A percentile compares a stretch with the other conserved stretches of the same genome.
Conservation (phyloP, 2,797 vertebrate genomes). For the Phrynocephalus vlangalii region DNA sequence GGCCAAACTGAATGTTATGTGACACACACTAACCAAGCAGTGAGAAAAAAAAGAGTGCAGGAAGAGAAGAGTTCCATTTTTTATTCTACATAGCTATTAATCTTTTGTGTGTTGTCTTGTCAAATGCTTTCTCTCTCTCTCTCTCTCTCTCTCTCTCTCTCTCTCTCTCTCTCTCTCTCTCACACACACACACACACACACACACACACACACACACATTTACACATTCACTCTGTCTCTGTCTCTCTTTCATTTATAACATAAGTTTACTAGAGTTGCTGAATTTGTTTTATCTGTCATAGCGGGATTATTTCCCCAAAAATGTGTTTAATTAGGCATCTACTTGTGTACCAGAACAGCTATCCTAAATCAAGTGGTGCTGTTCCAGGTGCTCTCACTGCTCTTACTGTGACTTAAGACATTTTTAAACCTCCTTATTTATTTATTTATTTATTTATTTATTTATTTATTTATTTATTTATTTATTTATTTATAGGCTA, state of each 20-base stretch:
- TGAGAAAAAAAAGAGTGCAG: neutral
- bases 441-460: too few species aligned
- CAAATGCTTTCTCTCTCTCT: neutral
- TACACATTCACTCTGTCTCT: neutral
- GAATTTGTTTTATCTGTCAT: conserved; percentile 45
- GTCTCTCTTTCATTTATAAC: conserved; percentile 22
- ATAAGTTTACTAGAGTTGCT: conserved; percentile 34
- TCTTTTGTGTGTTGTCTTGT: conserved; percentile 29
- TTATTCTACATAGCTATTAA: neutral
- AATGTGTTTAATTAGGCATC: conserved; percentile 54
- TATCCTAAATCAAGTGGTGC: conserved; percentile 53
- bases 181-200: too few species aligned
- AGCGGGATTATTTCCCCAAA: conserved; percentile 48
- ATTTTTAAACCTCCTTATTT: neutral
- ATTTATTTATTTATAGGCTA: accelerated
- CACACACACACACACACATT: too few species aligned
- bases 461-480: neutral
- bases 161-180: neutral
- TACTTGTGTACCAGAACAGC: conserved; percentile 30
- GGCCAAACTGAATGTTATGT: too few species aligned
- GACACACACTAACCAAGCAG: neutral
- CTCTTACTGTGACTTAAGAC: conserved; percentile 43
- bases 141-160: neutral
- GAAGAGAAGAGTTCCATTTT: neutral
- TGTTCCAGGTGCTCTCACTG: conserved; percentile 57